phyloP scores from a whole-genome alignment of 1,140 invertebrate genomes.

The Batillaria attramentaria region DNA sequence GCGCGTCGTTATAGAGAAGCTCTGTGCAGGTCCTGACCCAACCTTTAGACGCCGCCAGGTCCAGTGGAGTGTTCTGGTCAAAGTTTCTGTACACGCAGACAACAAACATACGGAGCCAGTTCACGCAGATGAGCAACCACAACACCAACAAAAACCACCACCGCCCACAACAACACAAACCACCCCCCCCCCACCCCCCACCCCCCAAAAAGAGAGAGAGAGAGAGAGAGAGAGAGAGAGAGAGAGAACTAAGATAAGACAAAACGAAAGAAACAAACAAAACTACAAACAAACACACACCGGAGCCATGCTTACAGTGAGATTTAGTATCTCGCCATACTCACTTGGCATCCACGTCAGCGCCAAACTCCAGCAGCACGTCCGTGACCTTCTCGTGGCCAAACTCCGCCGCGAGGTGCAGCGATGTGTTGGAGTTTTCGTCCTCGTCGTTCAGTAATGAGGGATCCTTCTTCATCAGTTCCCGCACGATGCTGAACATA shows the following conservation, averaged over 20 bases:
- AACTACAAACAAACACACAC: too few species aligned
- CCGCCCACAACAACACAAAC: too few species aligned
- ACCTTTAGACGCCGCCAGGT: conserved; percentile 73
- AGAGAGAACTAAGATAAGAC: too few species aligned
- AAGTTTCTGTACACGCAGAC: conserved; percentile 63
- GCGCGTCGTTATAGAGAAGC: conserved; percentile 70
- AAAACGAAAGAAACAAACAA: too few species aligned
- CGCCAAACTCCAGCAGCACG: conserved; percentile 69
- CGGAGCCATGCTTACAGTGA: too few species aligned
- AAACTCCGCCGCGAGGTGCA: conserved; percentile 71
- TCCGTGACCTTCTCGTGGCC: conserved; percentile 69
- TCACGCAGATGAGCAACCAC: too few species aligned
- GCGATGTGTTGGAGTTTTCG: conserved; percentile 77
- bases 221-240: too few species aligned
- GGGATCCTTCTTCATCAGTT: conserved; percentile 67
- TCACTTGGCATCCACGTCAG: conserved; percentile 73
- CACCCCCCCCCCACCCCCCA: too few species aligned
- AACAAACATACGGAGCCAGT: neutral
- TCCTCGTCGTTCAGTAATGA: conserved; percentile 76
- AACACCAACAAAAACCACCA: too few species aligned
- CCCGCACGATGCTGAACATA: conserved; percentile 78
- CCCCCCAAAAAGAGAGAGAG: too few species aligned
- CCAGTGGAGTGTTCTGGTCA: conserved; percentile 73
- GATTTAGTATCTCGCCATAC: too few species aligned
- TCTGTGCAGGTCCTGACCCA: conserved; percentile 67